Base-by-base conservation (phyloP, 2,113 vertebrate species). In the Nothoprocta perdicaria region DNA sequence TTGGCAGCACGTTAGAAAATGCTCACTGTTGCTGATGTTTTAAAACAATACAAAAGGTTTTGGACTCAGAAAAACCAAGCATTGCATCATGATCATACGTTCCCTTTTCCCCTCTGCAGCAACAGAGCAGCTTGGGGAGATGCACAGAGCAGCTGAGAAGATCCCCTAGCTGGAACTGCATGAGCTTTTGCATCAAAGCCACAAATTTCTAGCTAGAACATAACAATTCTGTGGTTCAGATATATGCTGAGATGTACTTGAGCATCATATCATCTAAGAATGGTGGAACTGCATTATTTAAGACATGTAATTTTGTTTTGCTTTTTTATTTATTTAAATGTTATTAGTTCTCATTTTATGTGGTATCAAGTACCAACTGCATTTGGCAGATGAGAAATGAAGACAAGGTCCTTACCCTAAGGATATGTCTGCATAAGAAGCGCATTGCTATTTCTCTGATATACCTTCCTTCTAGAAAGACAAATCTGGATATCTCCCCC, bases 401-500 rank as follows among this genome's bases (percentile, higher is more conserved):
- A 46, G 69, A 43, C 10, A 46, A 75, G 50, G 24, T 90, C 55
- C 46, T 92, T 60, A 90, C 11, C 16, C 52, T 60, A 52, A 89
- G 91, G 55, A 41, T 63, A 26, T 74, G 60, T 60, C 24, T 94
- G 9, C 68, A 74, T 89, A 83, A 77, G 93, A 93, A 87, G 53
- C 85, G 8, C 38, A 68, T 71, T 80, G 60, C 71, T 80, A 63
- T 50, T 89, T 75, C 0, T 0, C 65, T 75, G 43, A 43, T 78
- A 8, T 68, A 68, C 38, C 14, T 68, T 61, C 73, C 53, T 55
- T 78, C 52, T 89, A 57, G 55, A 55, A 95, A 80, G 72, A 88
- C 76, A 29, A 31, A 57, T 93, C 92, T 87, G 78, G 72, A 89
- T 73, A 89, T 87, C 80, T 88, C 78, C 71, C 61, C 71, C 61